phyloP scores from a whole-genome alignment of 2,113 vertebrate genomes.

The Lagenorhynchus albirostris region DNA sequence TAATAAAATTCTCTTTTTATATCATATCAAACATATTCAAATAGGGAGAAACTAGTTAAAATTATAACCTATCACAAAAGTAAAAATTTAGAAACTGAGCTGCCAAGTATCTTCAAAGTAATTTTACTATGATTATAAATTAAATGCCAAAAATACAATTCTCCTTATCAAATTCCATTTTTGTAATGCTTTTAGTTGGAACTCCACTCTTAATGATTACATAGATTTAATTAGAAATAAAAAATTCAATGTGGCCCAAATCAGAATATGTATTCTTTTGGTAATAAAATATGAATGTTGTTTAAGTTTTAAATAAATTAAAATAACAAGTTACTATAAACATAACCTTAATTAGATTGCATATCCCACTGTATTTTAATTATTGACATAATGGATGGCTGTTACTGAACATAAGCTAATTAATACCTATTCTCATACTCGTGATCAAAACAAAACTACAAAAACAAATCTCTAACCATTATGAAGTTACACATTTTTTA shows the following conservation, averaged over 20 bases:
- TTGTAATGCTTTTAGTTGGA: constrained; percentile 42
- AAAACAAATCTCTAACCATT: background rate
- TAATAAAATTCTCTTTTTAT: constrained; percentile 28
- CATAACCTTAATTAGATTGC: constrained; percentile 11
- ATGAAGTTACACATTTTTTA: background rate
- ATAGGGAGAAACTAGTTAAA: constrained; percentile 35
- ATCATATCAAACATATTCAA: constrained; percentile 30
- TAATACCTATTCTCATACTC: background rate
- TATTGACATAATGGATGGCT: background rate
- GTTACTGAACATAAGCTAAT: background rate
- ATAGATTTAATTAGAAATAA: constrained; percentile 8
- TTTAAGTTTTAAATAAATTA: background rate
- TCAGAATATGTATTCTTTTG: background rate
- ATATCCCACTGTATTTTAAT: constrained; percentile 18
- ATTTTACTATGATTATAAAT: constrained; percentile 35
- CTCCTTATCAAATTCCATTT: constrained; percentile 15
- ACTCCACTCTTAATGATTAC: background rate
- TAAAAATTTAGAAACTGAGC: constrained; percentile 38
- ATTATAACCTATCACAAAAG: constrained; percentile 26
- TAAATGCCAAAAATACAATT: constrained; percentile 34
- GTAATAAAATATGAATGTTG: background rate
- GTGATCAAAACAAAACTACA: constrained; percentile 10
- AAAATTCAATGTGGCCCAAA: background rate
- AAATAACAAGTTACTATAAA: background rate
- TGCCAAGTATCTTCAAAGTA: constrained; percentile 52